Base-by-base conservation (phyloP, 2,113 vertebrate genomes). In the Notothenia rossii region DNA sequence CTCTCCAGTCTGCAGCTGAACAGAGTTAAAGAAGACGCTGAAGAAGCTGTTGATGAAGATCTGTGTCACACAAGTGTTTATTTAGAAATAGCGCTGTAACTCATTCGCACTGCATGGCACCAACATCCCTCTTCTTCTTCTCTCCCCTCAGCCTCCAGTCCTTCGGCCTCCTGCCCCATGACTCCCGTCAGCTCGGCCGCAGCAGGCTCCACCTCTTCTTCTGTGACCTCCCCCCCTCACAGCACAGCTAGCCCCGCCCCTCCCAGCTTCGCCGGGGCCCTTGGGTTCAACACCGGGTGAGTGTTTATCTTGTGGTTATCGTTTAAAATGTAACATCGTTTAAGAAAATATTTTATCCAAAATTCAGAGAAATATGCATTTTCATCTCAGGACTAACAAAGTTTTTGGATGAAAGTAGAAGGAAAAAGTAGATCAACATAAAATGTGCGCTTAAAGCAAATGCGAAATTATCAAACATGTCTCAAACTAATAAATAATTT, bases 221-320 rank as follows among this genome's bases (percentile, higher is more conserved):
- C 95, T 69, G 87, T 91, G 88, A 96, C 95, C 67, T 95, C 97
- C 12, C 96, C 96, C 62, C 95, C 96, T 89, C 96, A 96, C 79
- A 94, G 94, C 92, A 95, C 92, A 88, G 95, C 96, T 88, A 97
- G 96, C 94, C 95, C 96, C 60, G 94, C 94, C 84, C 96, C 96
- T 67, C 92, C 93, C 90, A 91, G 90, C 88, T 95, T 96, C 55
- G 36, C 36, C 36, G 92, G 94, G 10, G 88, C 92, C 54, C 93
- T 96, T 29, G 91, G 94, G 79, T 94, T 97, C 89, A 96, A 91
- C 87, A 86, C 96, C 58, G 96, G 96, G 97, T 98, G 92, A 96
- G 95, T 77, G 13, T 17, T 29, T 0, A 15, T 18, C 10, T 48
- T 2, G 1, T 45, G 5, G 2, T 36, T 10, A 6, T 29, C 22